phyloP scores from a whole-genome alignment of 2,113 vertebrate species.

The Ploceus nigricollis region DNA sequence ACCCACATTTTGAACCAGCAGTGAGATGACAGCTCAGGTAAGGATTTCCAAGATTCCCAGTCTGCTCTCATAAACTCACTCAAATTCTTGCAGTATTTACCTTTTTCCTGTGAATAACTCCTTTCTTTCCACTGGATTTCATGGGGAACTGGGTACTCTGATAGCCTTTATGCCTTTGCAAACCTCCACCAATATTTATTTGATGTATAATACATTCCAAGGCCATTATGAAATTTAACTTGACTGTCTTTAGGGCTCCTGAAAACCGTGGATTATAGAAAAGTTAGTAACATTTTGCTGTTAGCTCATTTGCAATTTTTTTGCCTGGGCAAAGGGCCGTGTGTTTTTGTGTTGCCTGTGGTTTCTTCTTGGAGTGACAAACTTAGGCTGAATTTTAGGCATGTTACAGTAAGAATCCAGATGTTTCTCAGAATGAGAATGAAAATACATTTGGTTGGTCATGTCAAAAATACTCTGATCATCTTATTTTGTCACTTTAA shows the following conservation, averaged over 20 bases:
- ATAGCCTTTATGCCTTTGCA: background rate
- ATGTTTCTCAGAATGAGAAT: background rate
- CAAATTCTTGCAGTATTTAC: background rate
- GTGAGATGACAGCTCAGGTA: background rate
- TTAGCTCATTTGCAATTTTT: background rate
- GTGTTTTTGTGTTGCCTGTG: background rate
- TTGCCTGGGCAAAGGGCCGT: background rate
- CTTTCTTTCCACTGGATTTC: background rate
- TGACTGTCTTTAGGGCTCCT: background rate
- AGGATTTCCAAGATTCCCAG: background rate
- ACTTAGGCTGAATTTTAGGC: background rate
- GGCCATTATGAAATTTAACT: background rate
- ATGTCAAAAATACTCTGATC: background rate
- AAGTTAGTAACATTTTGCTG: background rate
- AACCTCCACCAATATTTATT: background rate
- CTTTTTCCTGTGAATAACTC: background rate
- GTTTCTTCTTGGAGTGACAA: background rate
- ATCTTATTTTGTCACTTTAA: background rate
- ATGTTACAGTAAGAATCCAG: background rate
- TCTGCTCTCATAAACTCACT: background rate
- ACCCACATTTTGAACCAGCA: background rate
- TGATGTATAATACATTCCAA: accelerated
- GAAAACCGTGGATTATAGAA: background rate
- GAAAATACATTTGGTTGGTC: background rate
- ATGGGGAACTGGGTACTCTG: background rate